Evolutionary conservation across 2,113 vertebrate species (phyloP).

Genomic region (Dendrocopos noguchii): DNA sequence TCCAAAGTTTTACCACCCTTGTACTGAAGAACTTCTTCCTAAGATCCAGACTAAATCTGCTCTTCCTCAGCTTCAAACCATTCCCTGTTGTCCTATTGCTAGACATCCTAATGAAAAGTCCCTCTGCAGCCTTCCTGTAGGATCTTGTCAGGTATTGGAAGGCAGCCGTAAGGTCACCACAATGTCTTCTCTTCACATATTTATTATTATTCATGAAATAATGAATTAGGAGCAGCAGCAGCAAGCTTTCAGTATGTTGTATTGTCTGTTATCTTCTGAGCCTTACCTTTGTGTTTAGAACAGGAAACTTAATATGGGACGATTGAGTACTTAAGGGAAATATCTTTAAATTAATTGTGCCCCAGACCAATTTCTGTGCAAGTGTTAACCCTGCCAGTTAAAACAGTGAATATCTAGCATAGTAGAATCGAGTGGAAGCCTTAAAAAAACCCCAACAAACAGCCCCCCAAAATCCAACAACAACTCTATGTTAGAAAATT

Average conservation of each 20-base stretch:
- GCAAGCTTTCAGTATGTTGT: neutral
- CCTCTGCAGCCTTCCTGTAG: no score
- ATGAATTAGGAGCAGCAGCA: neutral
- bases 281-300: neutral
- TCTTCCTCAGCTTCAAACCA: no score
- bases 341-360: neutral
- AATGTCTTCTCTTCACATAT: no score
- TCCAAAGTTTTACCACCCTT: no score
- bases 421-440: neutral
- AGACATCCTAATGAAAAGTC: no score
- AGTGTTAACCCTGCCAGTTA: constrained; percentile 27
- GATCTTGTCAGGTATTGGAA: no score
- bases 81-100: no score
- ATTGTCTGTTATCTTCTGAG: neutral
- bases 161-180: no score
- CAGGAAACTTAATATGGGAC: neutral
- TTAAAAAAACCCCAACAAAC: neutral
- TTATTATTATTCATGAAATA: neutral
- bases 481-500: neutral
- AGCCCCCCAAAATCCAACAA: no score
- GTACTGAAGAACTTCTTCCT: no score
- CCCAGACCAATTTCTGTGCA: neutral
- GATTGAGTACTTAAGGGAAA: neutral
- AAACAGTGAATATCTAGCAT: neutral
- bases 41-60: no score